These are phyloP conservation scores for Phalera bucephala DNA, from an alignment of 2,888 invertebrate species.

Conservation along the genomic window DNA sequence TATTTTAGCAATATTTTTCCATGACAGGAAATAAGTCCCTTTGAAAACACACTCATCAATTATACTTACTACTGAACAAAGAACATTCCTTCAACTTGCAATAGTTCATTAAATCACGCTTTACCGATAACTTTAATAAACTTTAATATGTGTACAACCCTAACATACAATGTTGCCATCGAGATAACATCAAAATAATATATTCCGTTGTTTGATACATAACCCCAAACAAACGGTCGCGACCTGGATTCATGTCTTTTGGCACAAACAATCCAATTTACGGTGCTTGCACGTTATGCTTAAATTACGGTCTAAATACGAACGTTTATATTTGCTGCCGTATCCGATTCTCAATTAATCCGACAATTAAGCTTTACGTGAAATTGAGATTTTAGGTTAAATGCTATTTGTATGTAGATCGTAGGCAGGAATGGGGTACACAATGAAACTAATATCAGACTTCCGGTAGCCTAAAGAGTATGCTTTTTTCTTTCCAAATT, in stretches of 20 bases:
- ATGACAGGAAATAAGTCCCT: no score
- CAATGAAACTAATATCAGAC: neutral
- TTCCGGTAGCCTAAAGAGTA: no score
- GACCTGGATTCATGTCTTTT: slow-evolving; percentile 17
- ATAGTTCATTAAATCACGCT: no score
- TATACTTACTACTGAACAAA: no score
- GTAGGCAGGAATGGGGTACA: neutral
- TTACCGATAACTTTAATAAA: no score
- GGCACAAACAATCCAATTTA: slow-evolving; percentile 26
- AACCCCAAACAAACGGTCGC: slow-evolving; percentile 8
- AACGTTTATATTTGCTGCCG: slow-evolving; percentile 16
- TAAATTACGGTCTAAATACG: slow-evolving; percentile 15
- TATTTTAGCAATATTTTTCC: no score
- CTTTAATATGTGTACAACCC: no score
- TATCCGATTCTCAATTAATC: slow-evolving; percentile 23
- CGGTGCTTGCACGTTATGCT: slow-evolving; percentile 7
- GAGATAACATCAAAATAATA: neutral
- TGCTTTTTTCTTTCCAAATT: no score
- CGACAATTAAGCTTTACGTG: slow-evolving; percentile 19
- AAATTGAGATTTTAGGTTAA: slow-evolving; percentile 20
- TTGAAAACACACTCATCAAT: no score
- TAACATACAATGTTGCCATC: no score
- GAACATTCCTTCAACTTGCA: no score
- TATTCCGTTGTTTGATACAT: slow-evolving; percentile 1
- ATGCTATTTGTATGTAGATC: slow-evolving; percentile 6